Evolutionary conservation across 1,140 invertebrate species (phyloP), one percentile per base, ranked within the genome.

Genomic region (Bathynomus jamesi): DNA sequence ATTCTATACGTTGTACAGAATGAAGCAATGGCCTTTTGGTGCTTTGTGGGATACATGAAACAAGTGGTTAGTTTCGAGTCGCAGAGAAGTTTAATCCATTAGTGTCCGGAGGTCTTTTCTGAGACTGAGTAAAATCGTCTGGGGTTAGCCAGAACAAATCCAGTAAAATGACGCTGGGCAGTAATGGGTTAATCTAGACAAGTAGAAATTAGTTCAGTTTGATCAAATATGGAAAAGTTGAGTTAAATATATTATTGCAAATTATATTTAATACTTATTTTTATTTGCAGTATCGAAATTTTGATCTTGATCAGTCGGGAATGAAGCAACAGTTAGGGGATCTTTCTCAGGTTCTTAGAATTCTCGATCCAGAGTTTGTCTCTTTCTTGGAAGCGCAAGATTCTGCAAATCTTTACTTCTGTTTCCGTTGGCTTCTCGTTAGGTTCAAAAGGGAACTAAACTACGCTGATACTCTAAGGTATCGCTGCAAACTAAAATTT

Each of bases 11-110:
- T 98, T 13, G 88, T 96, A 85, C 87, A 92, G 70, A 91, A 94
- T 81, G 96, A 99, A 85, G 89, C 94, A 4, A 94, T 99, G 82
- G 89, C 95, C 0, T 99, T 99, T 86, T 99, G 98, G 98, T 98
- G 95, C 82, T 99, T 99, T 84, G 95, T 94, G 66, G 95, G 94
- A n/a, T 94, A 98, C 75, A 99, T 99, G 95, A 89, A 98, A 69
- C 89, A 88, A 85, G 89, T 97, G 81, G 94, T 95, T 82, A 75
- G 76, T 69, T 25, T 11, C 46, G 46, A 21, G 46, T 21, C 46
- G 46, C n/a, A n/a, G n/a, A n/a, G n/a, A n/a, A n/a, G n/a, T n/a
- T n/a, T n/a, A n/a, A n/a, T n/a, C n/a, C n/a, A n/a, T n/a, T n/a
- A n/a, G n/a, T n/a, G n/a, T n/a, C n/a, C n/a, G n/a, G n/a, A n/a